phyloP scores from a whole-genome alignment of 2,113 vertebrate genomes.

The Eclectus roratus region DNA sequence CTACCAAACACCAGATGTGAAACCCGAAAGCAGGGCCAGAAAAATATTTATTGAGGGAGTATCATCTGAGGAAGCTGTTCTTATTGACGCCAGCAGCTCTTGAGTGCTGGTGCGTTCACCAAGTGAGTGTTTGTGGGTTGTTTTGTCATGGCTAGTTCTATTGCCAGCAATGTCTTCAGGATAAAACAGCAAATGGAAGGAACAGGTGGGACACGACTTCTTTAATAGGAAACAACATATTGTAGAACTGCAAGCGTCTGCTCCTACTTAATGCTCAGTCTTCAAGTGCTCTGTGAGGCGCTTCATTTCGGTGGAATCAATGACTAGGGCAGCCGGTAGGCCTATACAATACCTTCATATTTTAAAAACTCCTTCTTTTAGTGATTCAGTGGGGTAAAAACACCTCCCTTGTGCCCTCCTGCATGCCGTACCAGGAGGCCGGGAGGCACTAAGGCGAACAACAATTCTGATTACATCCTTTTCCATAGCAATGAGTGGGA shows the following conservation, averaged over 20 bases:
- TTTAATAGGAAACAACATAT: not conserved
- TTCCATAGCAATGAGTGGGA: not conserved
- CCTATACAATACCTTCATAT: not conserved
- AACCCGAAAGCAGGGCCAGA: not conserved
- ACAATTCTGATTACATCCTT: not conserved
- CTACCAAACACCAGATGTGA: not conserved
- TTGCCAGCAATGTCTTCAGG: not conserved
- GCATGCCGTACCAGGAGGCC: not conserved
- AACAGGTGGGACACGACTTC: not conserved
- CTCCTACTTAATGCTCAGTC: not conserved
- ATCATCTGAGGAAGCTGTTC: not conserved
- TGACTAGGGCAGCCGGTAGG: not conserved
- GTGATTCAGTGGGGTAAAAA: not conserved
- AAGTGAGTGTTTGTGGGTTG: not conserved
- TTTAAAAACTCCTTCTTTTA: not conserved
- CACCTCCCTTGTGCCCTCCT: not conserved
- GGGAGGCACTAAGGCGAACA: not conserved
- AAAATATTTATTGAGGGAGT: not conserved
- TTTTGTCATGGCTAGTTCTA: not conserved
- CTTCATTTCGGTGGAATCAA: not conserved
- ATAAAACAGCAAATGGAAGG: not conserved
- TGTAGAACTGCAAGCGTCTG: not conserved
- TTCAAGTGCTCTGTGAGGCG: not conserved
- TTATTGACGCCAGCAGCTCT: not conserved
- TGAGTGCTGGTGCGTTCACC: not conserved